These are phyloP conservation scores for Drosophila guanche DNA, from an alignment of 1,140 invertebrate genomes.

Conservation along the genomic window DNA sequence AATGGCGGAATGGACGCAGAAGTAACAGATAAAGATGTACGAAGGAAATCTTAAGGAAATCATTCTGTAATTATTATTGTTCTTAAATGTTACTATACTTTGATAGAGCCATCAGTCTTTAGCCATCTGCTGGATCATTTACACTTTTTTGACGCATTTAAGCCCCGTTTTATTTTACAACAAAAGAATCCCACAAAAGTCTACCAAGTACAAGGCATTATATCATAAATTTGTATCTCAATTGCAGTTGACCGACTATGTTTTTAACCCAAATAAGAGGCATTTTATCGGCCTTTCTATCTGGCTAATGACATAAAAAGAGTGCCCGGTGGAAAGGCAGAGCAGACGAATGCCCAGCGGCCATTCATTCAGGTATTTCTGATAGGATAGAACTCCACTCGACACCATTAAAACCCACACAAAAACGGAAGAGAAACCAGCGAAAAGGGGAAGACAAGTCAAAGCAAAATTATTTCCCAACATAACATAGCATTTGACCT, in stretches of 20 bases:
- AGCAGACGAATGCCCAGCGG: constrained; percentile 25
- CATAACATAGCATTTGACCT: constrained; percentile 59
- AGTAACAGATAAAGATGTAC: too few species aligned
- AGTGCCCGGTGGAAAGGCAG: constrained; percentile 17
- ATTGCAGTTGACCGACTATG: constrained; percentile 12
- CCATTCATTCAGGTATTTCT: constrained; percentile 28
- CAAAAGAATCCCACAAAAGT: background rate
- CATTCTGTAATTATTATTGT: too few species aligned
- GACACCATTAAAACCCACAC: constrained; percentile 31
- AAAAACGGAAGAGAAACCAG: constrained; percentile 17
- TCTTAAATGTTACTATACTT: too few species aligned
- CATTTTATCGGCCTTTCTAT: constrained; percentile 60
- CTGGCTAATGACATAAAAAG: constrained; percentile 60
- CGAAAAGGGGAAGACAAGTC: constrained; percentile 30
- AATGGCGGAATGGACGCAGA: too few species aligned
- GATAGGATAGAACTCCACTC: constrained; percentile 39
- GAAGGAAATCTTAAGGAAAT: too few species aligned
- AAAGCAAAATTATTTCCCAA: constrained; percentile 68
- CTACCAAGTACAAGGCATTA: constrained; percentile 5
- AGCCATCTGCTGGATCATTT: too few species aligned
- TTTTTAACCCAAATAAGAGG: constrained; percentile 12
- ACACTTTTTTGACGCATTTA: too few species aligned
- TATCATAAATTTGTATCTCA: constrained; percentile 30
- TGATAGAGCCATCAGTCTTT: too few species aligned
- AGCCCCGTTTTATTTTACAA: too few species aligned